phyloP scores from a whole-genome alignment of 2,113 vertebrate genomes.

The Eclectus roratus region DNA sequence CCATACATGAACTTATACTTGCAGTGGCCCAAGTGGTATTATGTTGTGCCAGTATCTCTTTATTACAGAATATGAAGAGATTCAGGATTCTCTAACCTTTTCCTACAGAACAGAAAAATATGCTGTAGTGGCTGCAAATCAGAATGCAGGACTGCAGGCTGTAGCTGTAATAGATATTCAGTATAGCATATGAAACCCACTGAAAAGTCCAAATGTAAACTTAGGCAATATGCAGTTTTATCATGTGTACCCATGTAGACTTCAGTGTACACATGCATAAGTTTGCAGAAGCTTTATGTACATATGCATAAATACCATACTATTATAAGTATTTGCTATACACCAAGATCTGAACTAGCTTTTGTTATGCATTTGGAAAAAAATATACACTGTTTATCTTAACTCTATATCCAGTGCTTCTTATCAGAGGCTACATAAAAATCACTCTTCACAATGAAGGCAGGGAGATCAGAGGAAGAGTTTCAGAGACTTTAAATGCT shows the following conservation, averaged over 20 bases:
- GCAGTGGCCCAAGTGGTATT: not conserved
- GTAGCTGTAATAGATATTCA: not conserved
- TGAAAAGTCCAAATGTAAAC: not conserved
- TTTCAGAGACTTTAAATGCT: not conserved
- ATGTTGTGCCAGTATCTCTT: not conserved
- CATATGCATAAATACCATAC: not conserved
- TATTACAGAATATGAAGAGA: not conserved
- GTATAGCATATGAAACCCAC: not conserved
- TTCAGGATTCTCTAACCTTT: not conserved
- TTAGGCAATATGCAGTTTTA: not conserved
- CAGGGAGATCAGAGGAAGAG: not conserved
- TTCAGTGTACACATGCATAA: not conserved
- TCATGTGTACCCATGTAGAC: fast-evolving
- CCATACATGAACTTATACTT: not conserved
- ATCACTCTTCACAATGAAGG: not conserved
- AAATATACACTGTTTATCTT: not conserved
- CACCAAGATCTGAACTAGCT: not conserved
- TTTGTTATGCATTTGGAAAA: not conserved
- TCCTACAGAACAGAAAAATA: not conserved
- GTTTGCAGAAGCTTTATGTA: not conserved
- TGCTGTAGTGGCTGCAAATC: not conserved
- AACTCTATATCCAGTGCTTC: not conserved
- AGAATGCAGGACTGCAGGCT: not conserved
- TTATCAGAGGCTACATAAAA: not conserved
- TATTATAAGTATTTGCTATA: not conserved